Evolutionary conservation across 53 echinoderm and acorn worm species (phyloP).

Genomic region (Stichopus horrens): DNA sequence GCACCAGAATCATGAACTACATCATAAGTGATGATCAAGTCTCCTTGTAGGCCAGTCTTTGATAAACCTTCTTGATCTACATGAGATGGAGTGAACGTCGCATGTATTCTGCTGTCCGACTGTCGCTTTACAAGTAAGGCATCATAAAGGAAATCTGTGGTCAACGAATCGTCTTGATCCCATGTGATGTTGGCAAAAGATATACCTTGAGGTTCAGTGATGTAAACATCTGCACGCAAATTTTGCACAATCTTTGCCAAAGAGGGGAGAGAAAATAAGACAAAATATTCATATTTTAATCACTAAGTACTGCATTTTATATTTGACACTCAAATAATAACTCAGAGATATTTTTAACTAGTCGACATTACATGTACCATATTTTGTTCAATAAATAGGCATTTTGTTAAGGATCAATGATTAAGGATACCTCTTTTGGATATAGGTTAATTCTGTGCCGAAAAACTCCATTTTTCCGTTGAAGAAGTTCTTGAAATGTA

Average conservation of each 20-base stretch:
- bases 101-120: conserved; percentile 47
- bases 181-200: conserved; percentile 66
- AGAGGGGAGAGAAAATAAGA: too few relatives aligned
- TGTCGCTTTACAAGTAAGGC: background rate
- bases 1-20: conserved; percentile 75
- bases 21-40: conserved; percentile 86
- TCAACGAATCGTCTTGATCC: conserved; percentile 15
- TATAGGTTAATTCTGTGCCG: conserved; percentile 71
- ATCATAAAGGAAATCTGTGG: conserved; percentile 31
- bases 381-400: too few relatives aligned
- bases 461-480: conserved; percentile 70
- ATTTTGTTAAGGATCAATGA: too few relatives aligned
- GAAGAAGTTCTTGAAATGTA: conserved; percentile 76
- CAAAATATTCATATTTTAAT: too few relatives aligned
- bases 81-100: conserved; percentile 52
- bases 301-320: too few relatives aligned
- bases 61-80: conserved; percentile 65
- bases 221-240: conserved; percentile 22
- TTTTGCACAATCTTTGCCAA: background rate
- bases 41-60: conserved; percentile 64
- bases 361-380: too few relatives aligned
- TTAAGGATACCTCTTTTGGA: conserved; percentile 83
- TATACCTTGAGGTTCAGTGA: conserved; percentile 52
- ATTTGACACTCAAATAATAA: too few relatives aligned
- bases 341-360: too few relatives aligned